Base-by-base conservation (phyloP, 1,140 invertebrate genomes). In the Neelides sp. region DNA sequence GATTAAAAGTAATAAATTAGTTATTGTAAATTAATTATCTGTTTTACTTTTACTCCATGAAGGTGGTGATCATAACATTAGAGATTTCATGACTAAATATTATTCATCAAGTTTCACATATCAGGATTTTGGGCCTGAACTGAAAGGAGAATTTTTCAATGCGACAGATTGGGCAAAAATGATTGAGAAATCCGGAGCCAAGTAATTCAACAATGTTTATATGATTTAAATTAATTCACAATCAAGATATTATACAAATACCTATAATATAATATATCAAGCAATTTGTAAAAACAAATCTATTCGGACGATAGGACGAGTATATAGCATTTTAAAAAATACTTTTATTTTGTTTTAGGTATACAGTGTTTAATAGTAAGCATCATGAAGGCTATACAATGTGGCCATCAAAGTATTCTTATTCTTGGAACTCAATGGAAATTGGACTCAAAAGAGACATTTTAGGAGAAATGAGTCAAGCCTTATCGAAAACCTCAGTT, bases 381-480 rank as follows among this genome's bases (percentile, higher is more conserved):
- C 91, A 95, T 73, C 89, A 94, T 64, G 90, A 94, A 68, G 90
- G 90, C 10, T 94, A 75, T 61, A 86, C 88, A 0, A 49, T 93
- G 23, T 94, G 87, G 79, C 90, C 90, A 24, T 91, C 85, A 0
- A 78, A 76, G 56, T 76, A 79, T 49, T 80, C 86, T 0, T 94
- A 80, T 62, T 85, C 85, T 62, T 95, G 90, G 90, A 95, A 95
- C 70, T 71, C 86, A 0, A 66, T 79, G 49, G 89, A 93, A 62
- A 73, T 88, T 48, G 91, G 91, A 34, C 86, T 89, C 10, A 78
- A 82, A 49, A 69, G 76, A 50, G 86, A 95, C 69, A 64, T 94
- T 30, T 69, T 93, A 37, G 79, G 80, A 74, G 65, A 67, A 47
- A 58, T 45, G 4, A 73, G 22, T 67, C 68, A 0, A 53, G 55